Evolutionary conservation across 2,888 invertebrate genomes (phyloP), one percentile per base, ranked within the genome.

Genomic region (Tethea ocularis): DNA sequence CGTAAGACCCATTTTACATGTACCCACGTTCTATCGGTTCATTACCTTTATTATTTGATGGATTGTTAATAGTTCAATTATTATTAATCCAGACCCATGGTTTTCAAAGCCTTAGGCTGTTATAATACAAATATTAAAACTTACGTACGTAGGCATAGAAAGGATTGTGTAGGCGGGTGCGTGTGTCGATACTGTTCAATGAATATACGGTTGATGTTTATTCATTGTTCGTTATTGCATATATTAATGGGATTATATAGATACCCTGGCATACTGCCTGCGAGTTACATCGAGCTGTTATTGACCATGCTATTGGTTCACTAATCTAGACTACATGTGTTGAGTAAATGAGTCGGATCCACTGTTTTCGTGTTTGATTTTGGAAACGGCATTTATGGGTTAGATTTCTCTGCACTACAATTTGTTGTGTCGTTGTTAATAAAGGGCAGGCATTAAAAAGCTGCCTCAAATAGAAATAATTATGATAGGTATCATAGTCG

Each of bases 211-310:
- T n/a, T 17, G 17, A 29, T 33, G 36, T 54, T 54, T 54, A 54
- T 36, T 36, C 54, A 54, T 54, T 33, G 54, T 33, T 54, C 54
- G 36, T 36, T 54, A 54, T 33, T 54, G 22, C 54, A 36, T 53
- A 33, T n/a, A 33, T 33, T n/a, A n/a, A n/a, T 22, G 36, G 36
- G 33, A 54, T 54, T 54, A 54, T 36, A 22, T n/a, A n/a, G n/a
- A n/a, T 11, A 54, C 26, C 33, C 29, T 51, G 46, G 51, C 51
- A 26, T 26, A 11, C 5, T 41, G 41, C 57, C 51, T 6, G 17
- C 26, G 10, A 46, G 46, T 20, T 20, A 46, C 17, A 20, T 20
- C 10, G 20, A 46, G 46, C 46, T 46, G 2, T 24, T 26, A 41
- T 26, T 24, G 6, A 57, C 46, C 20, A 46, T 20, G 20, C 13